Evolutionary conservation across 1,140 invertebrate genomes (phyloP).

Genomic region (Cydia splendana): DNA sequence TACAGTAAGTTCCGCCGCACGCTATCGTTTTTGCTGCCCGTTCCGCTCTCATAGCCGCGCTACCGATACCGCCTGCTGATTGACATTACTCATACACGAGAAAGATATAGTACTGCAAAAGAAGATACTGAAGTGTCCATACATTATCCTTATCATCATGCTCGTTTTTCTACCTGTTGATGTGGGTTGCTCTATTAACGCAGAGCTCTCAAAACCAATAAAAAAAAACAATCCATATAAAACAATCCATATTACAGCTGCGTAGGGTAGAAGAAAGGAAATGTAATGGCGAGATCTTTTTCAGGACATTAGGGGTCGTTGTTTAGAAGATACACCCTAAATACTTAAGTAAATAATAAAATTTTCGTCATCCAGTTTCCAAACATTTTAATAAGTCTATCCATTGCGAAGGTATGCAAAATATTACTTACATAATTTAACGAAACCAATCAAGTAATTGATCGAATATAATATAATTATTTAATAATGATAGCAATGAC

Average conservation of each 20-base stretch:
- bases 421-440: no score
- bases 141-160: background rate
- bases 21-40: conserved; percentile 8
- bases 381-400: background rate
- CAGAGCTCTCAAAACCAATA: background rate
- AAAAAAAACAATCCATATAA: no score
- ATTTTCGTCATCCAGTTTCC: no score
- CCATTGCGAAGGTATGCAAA: background rate
- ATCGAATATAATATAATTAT: no score
- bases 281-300: no score
- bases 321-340: no score
- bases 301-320: no score
- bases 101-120: background rate
- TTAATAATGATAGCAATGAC: background rate
- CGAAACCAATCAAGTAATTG: no score
- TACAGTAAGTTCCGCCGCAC: conserved; percentile 10
- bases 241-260: no score
- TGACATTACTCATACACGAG: background rate
- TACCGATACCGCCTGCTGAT: conserved; percentile 6
- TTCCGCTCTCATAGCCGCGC: conserved; percentile 11
- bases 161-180: no score
- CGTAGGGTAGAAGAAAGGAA: no score
- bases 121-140: background rate
- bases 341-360: no score
- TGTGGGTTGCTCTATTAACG: background rate